phyloP scores from a whole-genome alignment of 2,888 invertebrate genomes.

The Perithous albicinctus region DNA sequence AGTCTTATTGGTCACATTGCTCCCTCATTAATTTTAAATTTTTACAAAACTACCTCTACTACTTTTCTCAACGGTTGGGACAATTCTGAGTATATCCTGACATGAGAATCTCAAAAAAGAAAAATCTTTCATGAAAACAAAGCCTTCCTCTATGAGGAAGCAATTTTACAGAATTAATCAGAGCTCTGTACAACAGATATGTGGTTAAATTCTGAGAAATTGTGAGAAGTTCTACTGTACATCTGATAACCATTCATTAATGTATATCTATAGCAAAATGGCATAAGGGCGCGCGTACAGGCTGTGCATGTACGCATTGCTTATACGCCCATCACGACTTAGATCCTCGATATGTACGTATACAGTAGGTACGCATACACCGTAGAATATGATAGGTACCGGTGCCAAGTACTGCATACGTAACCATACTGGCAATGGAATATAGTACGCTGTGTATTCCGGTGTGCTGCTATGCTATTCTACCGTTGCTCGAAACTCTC shows the following conservation, averaged over 20 bases:
- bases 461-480: not conserved
- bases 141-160: no score
- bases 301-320: not conserved
- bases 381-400: not conserved
- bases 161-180: no score
- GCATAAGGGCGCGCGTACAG: not conserved
- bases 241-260: slow-evolving; percentile 9
- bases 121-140: no score
- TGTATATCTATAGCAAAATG: not conserved
- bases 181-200: no score
- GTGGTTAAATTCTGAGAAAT: no score
- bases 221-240: slow-evolving; percentile 7
- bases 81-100: no score
- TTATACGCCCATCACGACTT: slow-evolving; percentile 4
- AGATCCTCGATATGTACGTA: not conserved
- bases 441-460: not conserved
- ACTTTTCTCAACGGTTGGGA: no score
- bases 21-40: no score
- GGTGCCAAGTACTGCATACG: slow-evolving; percentile 3
- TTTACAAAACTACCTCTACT: no score
- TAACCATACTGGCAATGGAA: not conserved
- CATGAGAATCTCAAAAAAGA: no score
- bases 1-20: no score
- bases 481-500: not conserved
- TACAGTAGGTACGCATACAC: slow-evolving; percentile 3